phyloP scores from a whole-genome alignment of 2,797 vertebrate species.

The Chrysolophus pictus region DNA sequence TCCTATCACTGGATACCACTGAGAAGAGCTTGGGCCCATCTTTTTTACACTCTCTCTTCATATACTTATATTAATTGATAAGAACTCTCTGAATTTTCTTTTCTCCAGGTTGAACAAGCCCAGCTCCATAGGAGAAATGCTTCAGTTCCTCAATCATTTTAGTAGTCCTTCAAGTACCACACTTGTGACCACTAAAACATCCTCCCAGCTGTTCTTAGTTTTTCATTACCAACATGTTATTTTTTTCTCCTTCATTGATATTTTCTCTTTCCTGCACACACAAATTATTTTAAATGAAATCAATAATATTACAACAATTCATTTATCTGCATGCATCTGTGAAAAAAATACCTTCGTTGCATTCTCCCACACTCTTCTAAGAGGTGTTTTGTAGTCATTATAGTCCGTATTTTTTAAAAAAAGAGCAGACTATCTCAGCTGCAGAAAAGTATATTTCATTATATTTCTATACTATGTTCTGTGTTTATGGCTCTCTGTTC shows the following conservation, averaged over 20 bases:
- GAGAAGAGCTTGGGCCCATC: too few species aligned
- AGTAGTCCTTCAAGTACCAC: not conserved
- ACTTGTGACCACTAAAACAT: not conserved
- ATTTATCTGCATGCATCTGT: not conserved
- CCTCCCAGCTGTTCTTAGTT: not conserved
- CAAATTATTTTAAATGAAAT: not conserved
- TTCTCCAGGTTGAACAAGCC: too few species aligned
- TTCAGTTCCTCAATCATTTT: too few species aligned
- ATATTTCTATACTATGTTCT: not conserved
- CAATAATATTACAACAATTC: not conserved
- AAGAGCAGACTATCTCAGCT: not conserved
- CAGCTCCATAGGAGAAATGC: too few species aligned
- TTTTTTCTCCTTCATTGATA: not conserved
- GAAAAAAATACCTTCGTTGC: not conserved
- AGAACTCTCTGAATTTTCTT: too few species aligned
- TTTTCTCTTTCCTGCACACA: not conserved
- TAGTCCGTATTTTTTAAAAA: not conserved
- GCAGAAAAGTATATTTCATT: not conserved
- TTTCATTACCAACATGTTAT: not conserved
- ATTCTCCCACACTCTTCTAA: not conserved
- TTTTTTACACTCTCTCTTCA: too few species aligned
- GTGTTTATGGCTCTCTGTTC: not conserved
- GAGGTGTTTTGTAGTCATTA: not conserved
- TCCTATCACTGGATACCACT: too few species aligned
- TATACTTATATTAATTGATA: too few species aligned